Base-by-base conservation (phyloP, 2,888 invertebrate species). In the Entomobrya multifasciata region DNA sequence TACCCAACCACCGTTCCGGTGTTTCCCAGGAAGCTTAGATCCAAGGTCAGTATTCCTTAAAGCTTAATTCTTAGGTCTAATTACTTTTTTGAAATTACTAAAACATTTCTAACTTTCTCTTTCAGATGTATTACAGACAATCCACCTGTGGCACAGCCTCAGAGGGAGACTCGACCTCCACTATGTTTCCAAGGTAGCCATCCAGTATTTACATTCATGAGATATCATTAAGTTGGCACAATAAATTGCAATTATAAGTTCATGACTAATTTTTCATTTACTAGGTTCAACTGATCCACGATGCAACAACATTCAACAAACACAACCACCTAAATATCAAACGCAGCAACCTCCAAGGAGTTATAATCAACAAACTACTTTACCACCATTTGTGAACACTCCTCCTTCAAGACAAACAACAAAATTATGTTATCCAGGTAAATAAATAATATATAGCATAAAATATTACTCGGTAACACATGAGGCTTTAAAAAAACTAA, bases 341-440 rank as follows among this genome's bases (percentile, higher is more conserved):
- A 36, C 36, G 8, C 36, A 25, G 91, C 47, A 44, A 11, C 13
- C 49, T 13, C 13, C 49, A 49, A 49, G 49, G 13, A 92, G 1
- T 91, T 88, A 0, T 92, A 92, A 83, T 92, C 36, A 36, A 36
- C 92, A 62, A 92, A 92, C 8, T 62, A 86, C 15, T 36, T 76
- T 0, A 70, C 85, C 36, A 11, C 87, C 11, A 74, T 62, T 11
- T n/a, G 30, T 25, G n/a, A 30, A 30, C n/a, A 65, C 27, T 11
- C 65, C 10, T 4, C 57, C 57, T 3, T 20, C 3, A 22, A n/a
- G 5, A 36, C 36, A 2, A 13, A 5, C 27, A 6, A 5, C 65
- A 6, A 57, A 57, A 17, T 47, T 11, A 27, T 87, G 88, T 65
- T 82, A 81, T n/a, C 88, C 88, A 20, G 89, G 89, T 22, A 36